Conservation (phyloP, 2,113 vertebrate genomes). For the Nettapus auritus region DNA sequence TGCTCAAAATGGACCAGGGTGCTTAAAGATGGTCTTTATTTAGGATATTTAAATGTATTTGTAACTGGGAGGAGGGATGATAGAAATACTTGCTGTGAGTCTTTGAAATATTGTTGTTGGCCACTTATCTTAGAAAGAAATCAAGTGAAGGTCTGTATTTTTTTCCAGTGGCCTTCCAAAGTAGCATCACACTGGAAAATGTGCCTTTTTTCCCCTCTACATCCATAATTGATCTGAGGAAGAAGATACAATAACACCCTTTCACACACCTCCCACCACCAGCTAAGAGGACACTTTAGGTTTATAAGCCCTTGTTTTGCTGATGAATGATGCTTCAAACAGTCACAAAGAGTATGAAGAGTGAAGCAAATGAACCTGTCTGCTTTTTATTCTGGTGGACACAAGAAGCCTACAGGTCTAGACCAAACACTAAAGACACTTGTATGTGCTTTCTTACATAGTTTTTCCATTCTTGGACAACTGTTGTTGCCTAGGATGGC, state of each 20-base stretch:
- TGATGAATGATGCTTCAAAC: background rate
- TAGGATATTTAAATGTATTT: background rate
- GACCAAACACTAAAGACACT: background rate
- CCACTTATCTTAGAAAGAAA: slow-evolving; percentile 14
- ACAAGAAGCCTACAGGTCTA: background rate
- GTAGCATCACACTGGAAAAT: background rate
- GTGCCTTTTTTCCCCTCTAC: background rate
- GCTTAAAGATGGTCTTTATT: background rate
- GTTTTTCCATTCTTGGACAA: background rate
- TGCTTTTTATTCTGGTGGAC: background rate
- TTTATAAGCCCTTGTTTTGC: background rate
- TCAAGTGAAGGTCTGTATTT: background rate
- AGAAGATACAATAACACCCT: background rate
- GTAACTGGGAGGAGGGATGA: background rate
- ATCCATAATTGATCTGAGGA: background rate
- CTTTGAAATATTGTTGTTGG: background rate
- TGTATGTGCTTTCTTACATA: background rate
- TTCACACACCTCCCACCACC: background rate
- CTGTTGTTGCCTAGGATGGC: background rate
- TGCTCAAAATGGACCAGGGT: background rate
- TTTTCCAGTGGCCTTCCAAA: background rate
- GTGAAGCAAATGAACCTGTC: background rate
- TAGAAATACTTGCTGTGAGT: background rate
- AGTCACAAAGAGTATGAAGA: background rate
- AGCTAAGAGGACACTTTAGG: background rate